A percentile compares a stretch with the other conserved stretches of the same genome.
Evolutionary conservation across 2,888 invertebrate species (phyloP).

Genomic region (Melitaea athalia): DNA sequence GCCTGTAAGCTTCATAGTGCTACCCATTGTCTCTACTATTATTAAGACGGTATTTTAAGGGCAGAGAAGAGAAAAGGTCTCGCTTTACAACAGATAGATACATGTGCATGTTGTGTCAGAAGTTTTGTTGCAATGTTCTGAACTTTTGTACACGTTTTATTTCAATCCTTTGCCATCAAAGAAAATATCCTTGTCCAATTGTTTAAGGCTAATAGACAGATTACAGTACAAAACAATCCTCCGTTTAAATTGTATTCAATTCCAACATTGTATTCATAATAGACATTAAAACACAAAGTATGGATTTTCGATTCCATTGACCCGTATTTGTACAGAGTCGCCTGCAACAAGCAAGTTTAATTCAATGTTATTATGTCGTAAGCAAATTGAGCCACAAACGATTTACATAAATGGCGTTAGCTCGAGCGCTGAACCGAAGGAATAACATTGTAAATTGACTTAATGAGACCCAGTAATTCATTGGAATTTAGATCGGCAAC

Average conservation of each 20-base stretch:
- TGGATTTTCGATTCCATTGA: constrained; percentile 3
- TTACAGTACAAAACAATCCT: not conserved
- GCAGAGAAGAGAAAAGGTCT: too few relatives aligned
- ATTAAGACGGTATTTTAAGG: too few relatives aligned
- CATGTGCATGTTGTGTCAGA: too few relatives aligned
- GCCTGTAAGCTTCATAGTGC: too few relatives aligned
- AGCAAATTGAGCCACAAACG: constrained; percentile 26
- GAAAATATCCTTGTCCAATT: too few relatives aligned
- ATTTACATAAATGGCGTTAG: constrained; percentile 27
- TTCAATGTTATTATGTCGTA: constrained; percentile 25
- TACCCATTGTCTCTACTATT: too few relatives aligned
- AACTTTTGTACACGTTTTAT: too few relatives aligned
- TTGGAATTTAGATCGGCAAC: constrained; percentile 25
- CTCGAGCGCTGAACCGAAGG: constrained; percentile 24
- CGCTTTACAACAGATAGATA: too few relatives aligned
- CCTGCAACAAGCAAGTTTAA: constrained; percentile 17
- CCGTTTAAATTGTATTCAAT: not conserved
- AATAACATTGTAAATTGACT: constrained; percentile 29
- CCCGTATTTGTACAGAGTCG: constrained; percentile 1
- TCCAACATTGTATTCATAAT: too few relatives aligned
- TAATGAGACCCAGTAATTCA: constrained; percentile 30
- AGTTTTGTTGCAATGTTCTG: too few relatives aligned
- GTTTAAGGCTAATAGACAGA: too few relatives aligned
- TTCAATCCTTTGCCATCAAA: too few relatives aligned
- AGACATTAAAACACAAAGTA: not conserved